Base-by-base conservation (phyloP, 2,797 vertebrate species). In the Schizopygopsis pylzovi region DNA sequence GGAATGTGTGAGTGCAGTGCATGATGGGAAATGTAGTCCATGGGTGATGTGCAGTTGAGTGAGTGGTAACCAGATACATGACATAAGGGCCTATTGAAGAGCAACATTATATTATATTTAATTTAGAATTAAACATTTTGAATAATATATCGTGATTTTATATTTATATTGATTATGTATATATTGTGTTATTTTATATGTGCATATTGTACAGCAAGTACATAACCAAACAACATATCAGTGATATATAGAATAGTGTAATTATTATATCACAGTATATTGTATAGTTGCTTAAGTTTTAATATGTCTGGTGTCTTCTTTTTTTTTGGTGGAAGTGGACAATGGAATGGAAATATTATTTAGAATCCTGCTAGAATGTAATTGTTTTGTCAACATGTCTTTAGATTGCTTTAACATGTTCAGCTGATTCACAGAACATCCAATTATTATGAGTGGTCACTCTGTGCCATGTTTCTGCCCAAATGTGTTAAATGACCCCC, bases 401-500 rank as follows among this genome's bases (percentile, higher is more conserved):
- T 72, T 20, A 45, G 22, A 33, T 33, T 63, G 70, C 59, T 75
- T 49, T 6, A 37, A 76, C 11, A 18, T 6, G 56, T 1, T 25
- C 20, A 15, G 13, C 16, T 25, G 72, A 52, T 83, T 75, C 13
- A 2, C 12, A 6, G 2, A 59, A 22, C 15, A 25, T 63, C 5
- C 12, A 67, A 52, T 18, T 11, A 20, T 37, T 61, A 47, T 41
- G 15, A 67, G 43, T 37, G 16, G 6, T 45, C 72, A 18, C 59
- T 76, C 56, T 41, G 33, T 1, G 18, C 7, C 75, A 11, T 37
- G 20, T 33, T 78, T 67, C 41, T 16, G 33, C 15, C 1, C 0
- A 78, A 84, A 83, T 76, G 39, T 45, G 33, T n/a, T 65, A 37
- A 83, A 83, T 52, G 6, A 18, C 82, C 12, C 13, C 72, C 6